These are phyloP conservation scores for Conops quadrifasciatus DNA, from an alignment of 2,888 invertebrate species.

Conservation along the genomic window DNA sequence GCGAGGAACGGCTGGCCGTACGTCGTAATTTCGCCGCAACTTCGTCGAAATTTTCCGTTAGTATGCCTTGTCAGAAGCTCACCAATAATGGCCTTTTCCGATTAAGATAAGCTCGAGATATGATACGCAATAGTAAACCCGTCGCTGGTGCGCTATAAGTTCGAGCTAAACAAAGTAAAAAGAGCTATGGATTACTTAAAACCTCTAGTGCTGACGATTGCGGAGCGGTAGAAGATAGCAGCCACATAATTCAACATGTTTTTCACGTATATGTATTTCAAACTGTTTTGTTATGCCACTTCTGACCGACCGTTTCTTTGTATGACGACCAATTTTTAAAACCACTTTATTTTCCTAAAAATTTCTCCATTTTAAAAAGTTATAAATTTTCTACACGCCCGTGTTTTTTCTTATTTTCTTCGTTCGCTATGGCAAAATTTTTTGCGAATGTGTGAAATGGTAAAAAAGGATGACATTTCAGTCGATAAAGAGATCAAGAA, in stretches of 20 bases:
- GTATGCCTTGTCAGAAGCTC: constrained; percentile 6
- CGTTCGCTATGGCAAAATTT: not conserved
- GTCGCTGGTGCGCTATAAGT: not conserved
- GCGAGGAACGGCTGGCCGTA: constrained; percentile 25
- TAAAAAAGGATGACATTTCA: constrained; percentile 7
- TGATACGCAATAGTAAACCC: constrained; percentile 4
- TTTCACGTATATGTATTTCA: not conserved
- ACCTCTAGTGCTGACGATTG: constrained; percentile 8
- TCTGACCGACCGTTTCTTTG: constrained; percentile 33
- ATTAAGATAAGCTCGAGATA: constrained; percentile 21
- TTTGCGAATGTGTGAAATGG: constrained; percentile 14
- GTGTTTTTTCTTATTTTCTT: constrained; percentile 33
- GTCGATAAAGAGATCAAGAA: not conserved
- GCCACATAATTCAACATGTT: constrained; percentile 23
- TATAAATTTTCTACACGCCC: constrained; percentile 7
- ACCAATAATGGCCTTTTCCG: constrained; percentile 8
- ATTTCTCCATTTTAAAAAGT: constrained; percentile 21
- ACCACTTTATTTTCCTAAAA: constrained; percentile 22
- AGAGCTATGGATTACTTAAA: constrained; percentile 21
- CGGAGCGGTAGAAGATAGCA: constrained; percentile 3
- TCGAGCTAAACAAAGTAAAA: not conserved
- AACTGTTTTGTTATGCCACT: not conserved
- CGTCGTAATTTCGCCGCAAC: constrained; percentile 3
- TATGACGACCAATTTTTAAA: constrained; percentile 28
- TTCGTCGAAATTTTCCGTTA: not conserved